phyloP scores from a whole-genome alignment of 1,140 invertebrate genomes.

The Drosophila parvula region DNA sequence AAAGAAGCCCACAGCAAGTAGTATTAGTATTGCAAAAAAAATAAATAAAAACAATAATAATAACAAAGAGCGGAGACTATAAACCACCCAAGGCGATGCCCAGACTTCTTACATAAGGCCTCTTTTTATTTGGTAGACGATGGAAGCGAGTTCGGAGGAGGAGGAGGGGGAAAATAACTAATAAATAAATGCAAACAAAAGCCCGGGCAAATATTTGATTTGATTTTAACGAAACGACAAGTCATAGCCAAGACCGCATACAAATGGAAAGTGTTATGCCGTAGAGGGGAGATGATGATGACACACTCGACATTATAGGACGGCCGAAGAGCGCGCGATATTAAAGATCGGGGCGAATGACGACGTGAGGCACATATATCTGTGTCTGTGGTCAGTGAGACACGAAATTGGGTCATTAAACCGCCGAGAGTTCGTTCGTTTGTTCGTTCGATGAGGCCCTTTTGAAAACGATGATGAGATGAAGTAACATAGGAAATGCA shows the following conservation, averaged over 20 bases:
- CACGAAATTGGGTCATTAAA: slow-evolving; percentile 74
- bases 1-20: slow-evolving; percentile 10
- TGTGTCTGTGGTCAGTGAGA: slow-evolving; percentile 74
- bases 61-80: slow-evolving; percentile 31
- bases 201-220: slow-evolving; percentile 72
- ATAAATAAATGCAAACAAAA: slow-evolving; percentile 49
- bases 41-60: slow-evolving; percentile 5
- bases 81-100: slow-evolving; percentile 73
- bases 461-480: slow-evolving; percentile 2
- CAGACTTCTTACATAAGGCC: slow-evolving; percentile 65
- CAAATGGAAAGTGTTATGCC: slow-evolving; percentile 78
- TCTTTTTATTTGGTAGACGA: slow-evolving; percentile 7
- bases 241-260: slow-evolving; percentile 60
- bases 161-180: slow-evolving; percentile 32
- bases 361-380: slow-evolving; percentile 12
- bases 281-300: slow-evolving; percentile 40
- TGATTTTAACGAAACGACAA: slow-evolving; percentile 75
- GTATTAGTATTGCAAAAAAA: slow-evolving; percentile 33
- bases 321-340: not conserved
- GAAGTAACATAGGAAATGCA: slow-evolving; percentile 32
- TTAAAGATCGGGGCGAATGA: slow-evolving; percentile 6
- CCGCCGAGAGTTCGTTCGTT: slow-evolving; percentile 45
- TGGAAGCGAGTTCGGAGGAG: not conserved
- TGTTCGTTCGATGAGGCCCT: slow-evolving; percentile 16
- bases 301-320: slow-evolving; percentile 30